phyloP scores from a whole-genome alignment of 2,888 invertebrate species.

The Pheosia tremula region DNA sequence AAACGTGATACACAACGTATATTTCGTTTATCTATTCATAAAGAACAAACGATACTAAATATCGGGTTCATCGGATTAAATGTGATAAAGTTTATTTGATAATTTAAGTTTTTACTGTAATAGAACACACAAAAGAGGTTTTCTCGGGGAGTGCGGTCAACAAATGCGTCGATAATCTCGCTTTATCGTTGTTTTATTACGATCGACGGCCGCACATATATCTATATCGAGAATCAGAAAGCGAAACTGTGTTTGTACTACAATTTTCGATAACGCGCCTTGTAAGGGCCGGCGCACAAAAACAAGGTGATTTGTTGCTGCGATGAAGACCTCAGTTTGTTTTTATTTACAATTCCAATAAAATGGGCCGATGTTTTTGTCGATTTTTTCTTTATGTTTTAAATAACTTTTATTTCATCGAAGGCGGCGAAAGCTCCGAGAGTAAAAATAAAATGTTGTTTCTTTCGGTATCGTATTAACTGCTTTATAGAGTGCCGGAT shows the following conservation, averaged over 20 bases:
- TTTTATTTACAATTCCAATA: slow-evolving; percentile 57
- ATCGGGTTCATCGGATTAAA: slow-evolving; percentile 34
- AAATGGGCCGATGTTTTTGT: slow-evolving; percentile 38
- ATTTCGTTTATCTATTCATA: slow-evolving; percentile 17
- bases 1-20: slow-evolving; percentile 32
- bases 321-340: slow-evolving; percentile 64
- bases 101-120: slow-evolving; percentile 38
- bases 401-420: slow-evolving; percentile 26
- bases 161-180: slow-evolving; percentile 35
- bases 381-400: slow-evolving; percentile 32
- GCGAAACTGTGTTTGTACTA: slow-evolving; percentile 55
- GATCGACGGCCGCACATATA: slow-evolving; percentile 33
- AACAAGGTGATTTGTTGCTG: slow-evolving; percentile 70
- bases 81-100: slow-evolving; percentile 30
- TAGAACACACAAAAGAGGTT: slow-evolving; percentile 34
- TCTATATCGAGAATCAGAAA: slow-evolving; percentile 43
- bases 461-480: slow-evolving; percentile 27
- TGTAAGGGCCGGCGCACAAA: slow-evolving; percentile 45
- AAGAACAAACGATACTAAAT: slow-evolving; percentile 17
- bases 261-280: slow-evolving; percentile 42
- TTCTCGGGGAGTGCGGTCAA: slow-evolving; percentile 24
- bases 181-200: slow-evolving; percentile 46
- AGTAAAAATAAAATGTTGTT: slow-evolving; percentile 30
- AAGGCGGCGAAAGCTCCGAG: slow-evolving; percentile 25
- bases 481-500: slow-evolving; percentile 12